Percentiles rank a stretch among this genome's conserved stretches.
Conservation (phyloP, 2,797 vertebrate genomes). For the Florisuga fusca region DNA sequence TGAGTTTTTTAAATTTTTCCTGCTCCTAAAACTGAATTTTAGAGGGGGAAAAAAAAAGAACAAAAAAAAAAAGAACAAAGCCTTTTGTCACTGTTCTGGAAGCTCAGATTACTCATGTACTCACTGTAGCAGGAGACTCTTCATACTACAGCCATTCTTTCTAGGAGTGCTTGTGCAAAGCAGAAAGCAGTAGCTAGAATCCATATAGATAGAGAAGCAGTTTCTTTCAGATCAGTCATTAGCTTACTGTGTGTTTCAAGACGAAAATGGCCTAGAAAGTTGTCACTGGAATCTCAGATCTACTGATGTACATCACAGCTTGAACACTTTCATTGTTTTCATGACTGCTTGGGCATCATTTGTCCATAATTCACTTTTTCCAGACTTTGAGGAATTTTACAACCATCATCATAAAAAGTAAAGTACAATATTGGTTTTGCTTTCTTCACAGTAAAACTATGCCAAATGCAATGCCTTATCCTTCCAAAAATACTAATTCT, state of each 20-base stretch:
- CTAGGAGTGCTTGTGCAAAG: neutral
- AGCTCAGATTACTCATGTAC: neutral
- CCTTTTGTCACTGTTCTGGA: neutral
- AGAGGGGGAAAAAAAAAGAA: too few relatives aligned
- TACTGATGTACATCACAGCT: neutral
- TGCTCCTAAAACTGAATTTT: neutral
- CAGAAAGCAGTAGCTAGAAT: neutral
- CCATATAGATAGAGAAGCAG: neutral
- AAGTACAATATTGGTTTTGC: neutral
- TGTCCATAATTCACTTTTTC: neutral
- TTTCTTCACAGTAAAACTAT: neutral
- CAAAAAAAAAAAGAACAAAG: too few relatives aligned
- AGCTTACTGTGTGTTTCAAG: neutral
- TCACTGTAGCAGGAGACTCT: neutral
- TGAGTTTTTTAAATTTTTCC: neutral
- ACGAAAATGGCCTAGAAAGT: neutral
- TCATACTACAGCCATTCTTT: neutral
- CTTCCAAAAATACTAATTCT: neutral
- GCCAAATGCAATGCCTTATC: neutral
- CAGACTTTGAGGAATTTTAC: neutral
- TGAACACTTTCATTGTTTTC: neutral
- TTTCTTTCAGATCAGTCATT: neutral
- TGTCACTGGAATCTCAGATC: neutral
- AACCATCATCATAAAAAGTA: neutral
- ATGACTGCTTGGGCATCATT: neutral